phyloP scores from a whole-genome alignment of 2,113 vertebrate species.

The Crotophaga sulcirostris region DNA sequence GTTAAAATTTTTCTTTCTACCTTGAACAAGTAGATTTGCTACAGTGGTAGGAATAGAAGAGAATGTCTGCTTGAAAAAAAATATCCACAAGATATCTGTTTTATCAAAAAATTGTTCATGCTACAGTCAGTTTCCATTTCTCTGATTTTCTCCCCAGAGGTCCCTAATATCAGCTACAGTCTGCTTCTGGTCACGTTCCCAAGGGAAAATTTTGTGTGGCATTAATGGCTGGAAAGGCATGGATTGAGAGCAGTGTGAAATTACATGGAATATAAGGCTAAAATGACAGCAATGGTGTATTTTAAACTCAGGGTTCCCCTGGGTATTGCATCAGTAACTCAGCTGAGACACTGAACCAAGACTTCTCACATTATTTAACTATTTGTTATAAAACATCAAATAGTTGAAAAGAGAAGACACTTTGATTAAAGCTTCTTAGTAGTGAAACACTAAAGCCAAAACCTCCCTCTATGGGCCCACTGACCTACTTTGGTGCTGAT shows the following conservation, averaged over 20 bases:
- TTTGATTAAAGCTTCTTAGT: background rate
- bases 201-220: slow-evolving; percentile 29
- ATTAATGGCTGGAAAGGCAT: background rate
- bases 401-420: background rate
- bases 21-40: background rate
- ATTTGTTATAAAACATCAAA: background rate
- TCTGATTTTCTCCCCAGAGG: slow-evolving; percentile 2
- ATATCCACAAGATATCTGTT: background rate
- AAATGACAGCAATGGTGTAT: background rate
- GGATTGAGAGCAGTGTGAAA: background rate
- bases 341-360: slow-evolving; percentile 2
- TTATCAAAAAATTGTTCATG: background rate
- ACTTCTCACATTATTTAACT: slow-evolving; percentile 7
- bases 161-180: background rate
- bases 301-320: slow-evolving; percentile 40
- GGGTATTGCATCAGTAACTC: slow-evolving; percentile 45
- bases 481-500: fast-evolving
- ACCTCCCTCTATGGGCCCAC: background rate
- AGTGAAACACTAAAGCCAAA: background rate
- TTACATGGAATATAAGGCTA: background rate
- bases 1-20: background rate
- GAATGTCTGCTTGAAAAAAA: background rate
- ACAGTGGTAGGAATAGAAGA: background rate
- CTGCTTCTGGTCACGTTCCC: slow-evolving; percentile 41
- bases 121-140: background rate